Percentiles rank a stretch among this genome's conserved stretches.
These are phyloP conservation scores for Pipistrellus pipistrellus DNA, from an alignment of 2,797 vertebrate species.

Conservation along the genomic window DNA sequence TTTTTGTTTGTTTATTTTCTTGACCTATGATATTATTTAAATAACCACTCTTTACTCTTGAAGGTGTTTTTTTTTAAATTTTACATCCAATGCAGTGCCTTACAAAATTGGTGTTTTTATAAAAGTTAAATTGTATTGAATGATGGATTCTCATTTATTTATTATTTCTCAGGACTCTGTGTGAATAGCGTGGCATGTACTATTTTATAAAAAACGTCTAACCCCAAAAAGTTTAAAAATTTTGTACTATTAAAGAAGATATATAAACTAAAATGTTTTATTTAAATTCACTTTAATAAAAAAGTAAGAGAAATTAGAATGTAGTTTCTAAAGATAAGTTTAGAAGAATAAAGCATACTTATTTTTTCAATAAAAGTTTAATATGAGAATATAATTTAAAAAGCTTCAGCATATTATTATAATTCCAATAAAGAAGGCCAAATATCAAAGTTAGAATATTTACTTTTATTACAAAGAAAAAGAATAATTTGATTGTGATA, in stretches of 20 bases:
- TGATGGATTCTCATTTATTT: background rate
- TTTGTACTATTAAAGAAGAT: background rate
- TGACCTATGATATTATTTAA: background rate
- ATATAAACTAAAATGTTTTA: background rate
- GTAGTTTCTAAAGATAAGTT: background rate
- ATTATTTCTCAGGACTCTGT: background rate
- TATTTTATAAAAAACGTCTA: background rate
- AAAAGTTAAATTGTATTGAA: background rate
- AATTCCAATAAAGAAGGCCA: background rate
- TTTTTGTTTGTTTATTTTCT: background rate
- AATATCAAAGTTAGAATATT: conserved; percentile 1
- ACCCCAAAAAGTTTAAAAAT: background rate
- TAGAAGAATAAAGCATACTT: background rate
- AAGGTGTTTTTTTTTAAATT: too few species aligned
- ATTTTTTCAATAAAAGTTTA: background rate
- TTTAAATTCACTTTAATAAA: background rate
- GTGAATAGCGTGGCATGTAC: background rate
- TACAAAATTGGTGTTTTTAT: background rate
- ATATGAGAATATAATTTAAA: background rate
- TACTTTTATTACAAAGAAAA: background rate
- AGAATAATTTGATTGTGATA: background rate
- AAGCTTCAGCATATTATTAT: background rate
- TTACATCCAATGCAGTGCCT: background rate
- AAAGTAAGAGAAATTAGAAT: background rate
- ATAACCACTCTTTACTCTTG: background rate